Conservation (phyloP, 2,888 invertebrate species). For the Mimas tiliae region DNA sequence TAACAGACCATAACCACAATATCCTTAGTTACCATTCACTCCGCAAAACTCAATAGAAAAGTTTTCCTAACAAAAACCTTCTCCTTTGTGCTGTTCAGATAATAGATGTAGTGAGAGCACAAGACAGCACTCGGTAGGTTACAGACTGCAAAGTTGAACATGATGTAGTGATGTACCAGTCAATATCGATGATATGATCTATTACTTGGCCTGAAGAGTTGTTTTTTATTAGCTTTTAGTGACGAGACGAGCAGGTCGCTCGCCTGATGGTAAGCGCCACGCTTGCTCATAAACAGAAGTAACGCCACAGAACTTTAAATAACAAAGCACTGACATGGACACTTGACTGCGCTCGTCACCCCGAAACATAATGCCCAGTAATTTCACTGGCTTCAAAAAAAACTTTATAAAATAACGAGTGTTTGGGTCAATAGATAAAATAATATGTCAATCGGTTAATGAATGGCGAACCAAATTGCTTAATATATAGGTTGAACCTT, state of each 20-base stretch:
- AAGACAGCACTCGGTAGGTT: conserved; percentile 39
- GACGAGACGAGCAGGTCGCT: no score
- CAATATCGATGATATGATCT: conserved; percentile 34
- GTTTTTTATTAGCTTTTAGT: no score
- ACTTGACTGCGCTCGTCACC: no score
- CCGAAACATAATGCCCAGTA: no score
- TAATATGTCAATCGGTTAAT: no score
- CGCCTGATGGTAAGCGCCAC: no score
- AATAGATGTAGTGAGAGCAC: conserved; percentile 29
- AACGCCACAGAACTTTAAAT: no score
- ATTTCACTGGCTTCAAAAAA: no score
- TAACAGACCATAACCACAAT: conserved; percentile 18
- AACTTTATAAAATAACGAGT: background rate
- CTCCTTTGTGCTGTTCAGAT: conserved; percentile 27
- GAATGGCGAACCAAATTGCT: no score
- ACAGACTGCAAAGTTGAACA: conserved; percentile 47
- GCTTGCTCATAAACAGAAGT: no score
- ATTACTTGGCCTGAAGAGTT: background rate
- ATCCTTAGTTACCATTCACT: conserved; percentile 17
- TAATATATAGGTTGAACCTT: no score
- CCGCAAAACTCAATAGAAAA: conserved; percentile 24
- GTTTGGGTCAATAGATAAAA: background rate
- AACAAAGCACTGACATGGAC: no score
- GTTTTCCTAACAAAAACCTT: conserved; percentile 26
- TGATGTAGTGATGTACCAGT: conserved; percentile 42